Percentiles rank a stretch among this genome's conserved stretches.
Conservation (phyloP, 2,113 vertebrate genomes). For the Plectropomus leopardus region DNA sequence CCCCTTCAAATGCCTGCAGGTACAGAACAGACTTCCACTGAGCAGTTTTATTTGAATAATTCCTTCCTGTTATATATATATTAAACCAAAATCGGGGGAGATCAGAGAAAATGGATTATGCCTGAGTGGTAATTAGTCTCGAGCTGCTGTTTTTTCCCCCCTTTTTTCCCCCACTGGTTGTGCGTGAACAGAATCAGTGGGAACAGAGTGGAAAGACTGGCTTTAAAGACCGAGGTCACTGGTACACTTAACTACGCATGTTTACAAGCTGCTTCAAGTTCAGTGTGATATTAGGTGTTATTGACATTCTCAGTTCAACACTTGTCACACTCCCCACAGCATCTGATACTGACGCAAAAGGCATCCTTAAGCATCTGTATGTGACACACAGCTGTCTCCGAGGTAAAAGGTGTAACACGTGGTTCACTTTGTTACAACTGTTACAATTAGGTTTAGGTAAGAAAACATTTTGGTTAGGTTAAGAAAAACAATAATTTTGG, state of each 20-base stretch:
- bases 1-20: constrained; percentile 82
- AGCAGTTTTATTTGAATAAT: constrained; percentile 91
- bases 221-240: constrained; percentile 1
- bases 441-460: no score
- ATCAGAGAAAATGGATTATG: constrained; percentile 92
- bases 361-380: no score
- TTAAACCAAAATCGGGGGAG: constrained; percentile 83
- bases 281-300: neutral
- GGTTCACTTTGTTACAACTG: no score
- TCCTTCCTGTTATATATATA: constrained; percentile 81
- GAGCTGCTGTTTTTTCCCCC: constrained; percentile 36
- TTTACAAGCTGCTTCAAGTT: constrained; percentile 6
- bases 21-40: constrained; percentile 90
- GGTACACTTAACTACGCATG: neutral
- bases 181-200: constrained; percentile 63
- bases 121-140: constrained; percentile 85
- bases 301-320: no score
- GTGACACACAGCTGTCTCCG: no score
- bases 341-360: no score
- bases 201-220: neutral
- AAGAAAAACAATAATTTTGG: no score
- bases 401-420: no score
- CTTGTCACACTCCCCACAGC: no score
- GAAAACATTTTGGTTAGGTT: no score
- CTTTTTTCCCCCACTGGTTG: no score